Evolutionary conservation across 2,888 invertebrate species (phyloP), one percentile per base, ranked within the genome.

Genomic region (Diaperis boleti): DNA sequence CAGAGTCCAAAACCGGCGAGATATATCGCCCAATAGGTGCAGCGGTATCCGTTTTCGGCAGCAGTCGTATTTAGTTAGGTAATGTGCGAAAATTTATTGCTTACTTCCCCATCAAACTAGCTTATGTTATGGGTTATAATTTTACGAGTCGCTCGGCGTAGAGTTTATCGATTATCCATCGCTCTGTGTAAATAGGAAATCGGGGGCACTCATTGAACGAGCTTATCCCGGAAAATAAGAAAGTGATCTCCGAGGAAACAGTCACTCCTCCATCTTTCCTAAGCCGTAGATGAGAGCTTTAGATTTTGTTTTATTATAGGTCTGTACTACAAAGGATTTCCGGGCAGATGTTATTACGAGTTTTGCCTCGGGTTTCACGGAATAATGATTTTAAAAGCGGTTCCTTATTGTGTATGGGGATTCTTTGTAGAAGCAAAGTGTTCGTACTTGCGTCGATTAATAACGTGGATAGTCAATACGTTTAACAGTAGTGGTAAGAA

Each of bases 101-200:
- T 22, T 26, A 20, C 41, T 54, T 18, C 17, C 37, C 18, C 44
- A 42, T 59, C 49, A 31, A 39, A 18, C 39, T 49, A 54, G 45
- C 14, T 60, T 54, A 60, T 45, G 52, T 61, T 61, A 65, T 62
- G 59, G 62, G 55, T 65, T 62, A 65, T 65, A 65, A 65, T 59
- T 65, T 65, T 65, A 62, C 62, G 55, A 59, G 59, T 44, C 59
- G 22, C 45, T 44, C 47, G 50, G 45, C 47, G 17, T 52, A 55
- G 59, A 65, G 52, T 54, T 50, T 66, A 66, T 66, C 59, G 66
- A 66, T 66, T 66, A 60, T 56, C 66, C 62, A 62, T 61, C 54
- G 61, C 18, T 42, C 44, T 57, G 65, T 62, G 59, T 59, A 66
- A 63, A 55, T 37, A 57, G 45, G 45, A 62, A 62, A 62, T 62